Evolutionary conservation across 2,797 vertebrate species (phyloP), one percentile per base, ranked within the genome.

Genomic region (Cichlasoma orientale): DNA sequence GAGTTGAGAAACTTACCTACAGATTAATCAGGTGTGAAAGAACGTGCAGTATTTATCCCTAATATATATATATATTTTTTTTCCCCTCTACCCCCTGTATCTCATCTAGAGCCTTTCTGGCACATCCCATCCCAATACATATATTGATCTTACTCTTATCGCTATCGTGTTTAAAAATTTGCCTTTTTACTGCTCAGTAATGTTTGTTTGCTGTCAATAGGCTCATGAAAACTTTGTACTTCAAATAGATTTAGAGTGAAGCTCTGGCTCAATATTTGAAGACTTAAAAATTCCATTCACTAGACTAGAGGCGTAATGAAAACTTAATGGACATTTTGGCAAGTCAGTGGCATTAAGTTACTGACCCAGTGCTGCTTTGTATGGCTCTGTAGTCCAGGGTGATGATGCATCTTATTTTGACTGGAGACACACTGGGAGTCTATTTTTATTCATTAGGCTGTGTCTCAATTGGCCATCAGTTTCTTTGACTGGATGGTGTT

Each of bases 291-390:
- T 73, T 84, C 74, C 74, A 38, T 77, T 88, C 86, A 53, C 58
- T 78, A 44, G 56, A 47, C 31, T 31, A 31, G 31, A 31, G 53
- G 54, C 74, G 50, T 86, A 85, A 94, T 94, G 83, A 90, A 92
- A 90, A 87, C 57, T 89, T 92, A 89, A 92, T 89, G 84, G 85
- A 84, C 77, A 75, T 70, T 89, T 79, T 78, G 79, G 79, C 63
- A 72, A 80, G 74, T 82, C 66, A 19, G 82, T 36, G 41, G 82
- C 75, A 73, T 88, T 78, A 36, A 9, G 18, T 90, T 88, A 66
- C 77, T 69, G 82, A 78, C 56, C 79, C 72, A 14, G 3, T 14
- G 47, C 70, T 80, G 75, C 78, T 74, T 74, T 33, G 75, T 47
- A 13, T 57, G 68, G 59, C 75, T 86, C 73, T 38, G 66, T 83